Evolutionary conservation across 1,140 invertebrate species (phyloP).

Genomic region (Pseudomyrmex sp.): DNA sequence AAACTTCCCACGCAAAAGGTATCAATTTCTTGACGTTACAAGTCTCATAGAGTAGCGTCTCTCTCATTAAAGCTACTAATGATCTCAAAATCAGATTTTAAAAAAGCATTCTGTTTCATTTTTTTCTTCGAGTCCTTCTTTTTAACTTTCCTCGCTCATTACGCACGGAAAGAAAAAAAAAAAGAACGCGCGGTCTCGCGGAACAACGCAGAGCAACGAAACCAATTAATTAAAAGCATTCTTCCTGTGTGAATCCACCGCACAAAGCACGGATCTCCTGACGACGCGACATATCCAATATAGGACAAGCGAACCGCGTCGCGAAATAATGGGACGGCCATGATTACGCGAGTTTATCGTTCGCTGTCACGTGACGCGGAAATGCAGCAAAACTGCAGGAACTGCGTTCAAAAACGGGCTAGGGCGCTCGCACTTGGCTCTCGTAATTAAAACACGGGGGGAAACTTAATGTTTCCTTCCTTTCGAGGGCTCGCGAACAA

Average conservation of each 20-base stretch:
- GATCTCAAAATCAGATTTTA: slow-evolving; percentile 63
- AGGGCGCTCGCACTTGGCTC: slow-evolving; percentile 64
- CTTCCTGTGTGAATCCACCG: neutral
- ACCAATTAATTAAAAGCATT: slow-evolving; percentile 41
- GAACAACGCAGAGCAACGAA: neutral
- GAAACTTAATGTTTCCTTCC: slow-evolving; percentile 75
- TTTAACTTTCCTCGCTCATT: slow-evolving; percentile 17
- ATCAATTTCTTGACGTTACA: slow-evolving; percentile 58
- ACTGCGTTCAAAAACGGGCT: slow-evolving; percentile 65
- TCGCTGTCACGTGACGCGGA: slow-evolving; percentile 68
- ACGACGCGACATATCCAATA: slow-evolving; percentile 55
- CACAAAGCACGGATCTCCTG: slow-evolving; percentile 21
- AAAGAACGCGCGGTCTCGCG: neutral
- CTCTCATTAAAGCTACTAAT: slow-evolving; percentile 68
- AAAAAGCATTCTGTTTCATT: neutral
- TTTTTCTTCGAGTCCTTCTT: slow-evolving; percentile 13
- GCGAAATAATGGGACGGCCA: slow-evolving; percentile 61
- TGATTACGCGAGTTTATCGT: slow-evolving; percentile 68
- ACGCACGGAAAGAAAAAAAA: neutral
- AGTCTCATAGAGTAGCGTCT: slow-evolving; percentile 43
- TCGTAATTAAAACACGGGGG: slow-evolving; percentile 75
- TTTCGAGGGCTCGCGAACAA: slow-evolving; percentile 43
- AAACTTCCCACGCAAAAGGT: neutral
- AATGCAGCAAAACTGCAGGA: slow-evolving; percentile 59
- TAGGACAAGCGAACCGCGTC: slow-evolving; percentile 50